Evolutionary conservation across 2,113 vertebrate genomes (phyloP).

Genomic region (Dasypus novemcinctus): DNA sequence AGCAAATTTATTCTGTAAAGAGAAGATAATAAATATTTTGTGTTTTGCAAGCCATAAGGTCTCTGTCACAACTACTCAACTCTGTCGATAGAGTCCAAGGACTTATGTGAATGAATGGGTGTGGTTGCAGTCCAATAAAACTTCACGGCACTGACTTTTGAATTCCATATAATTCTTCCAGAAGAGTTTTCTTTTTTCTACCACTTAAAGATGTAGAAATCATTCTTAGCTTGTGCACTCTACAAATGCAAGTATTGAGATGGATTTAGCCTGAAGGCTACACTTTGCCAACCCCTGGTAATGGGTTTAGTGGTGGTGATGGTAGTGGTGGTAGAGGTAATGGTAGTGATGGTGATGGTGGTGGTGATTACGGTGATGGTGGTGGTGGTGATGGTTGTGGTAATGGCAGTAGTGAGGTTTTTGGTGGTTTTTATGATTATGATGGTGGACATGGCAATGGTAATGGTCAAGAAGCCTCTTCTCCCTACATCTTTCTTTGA

Average conservation of each 20-base stretch:
- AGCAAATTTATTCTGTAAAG: not conserved
- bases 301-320: not conserved
- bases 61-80: not conserved
- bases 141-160: not conserved
- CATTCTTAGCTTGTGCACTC: not conserved
- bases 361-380: not conserved
- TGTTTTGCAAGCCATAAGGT: not conserved
- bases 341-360: not conserved
- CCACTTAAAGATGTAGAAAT: not conserved
- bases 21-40: not conserved
- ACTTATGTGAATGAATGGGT: not conserved
- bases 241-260: not conserved
- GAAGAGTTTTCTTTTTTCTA: not conserved
- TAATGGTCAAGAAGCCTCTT: not conserved
- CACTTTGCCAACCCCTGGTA: not conserved
- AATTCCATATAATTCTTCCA: not conserved
- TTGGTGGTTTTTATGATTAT: too few relatives aligned
- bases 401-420: not conserved
- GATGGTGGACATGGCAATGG: too few relatives aligned
- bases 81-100: not conserved
- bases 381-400: too few relatives aligned
- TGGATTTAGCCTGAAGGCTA: not conserved
- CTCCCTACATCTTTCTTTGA: not conserved
- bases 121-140: not conserved
- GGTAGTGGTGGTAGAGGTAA: not conserved